Base-by-base conservation (phyloP, 1,140 invertebrate species). In the Teleogryllus occipitalis region DNA sequence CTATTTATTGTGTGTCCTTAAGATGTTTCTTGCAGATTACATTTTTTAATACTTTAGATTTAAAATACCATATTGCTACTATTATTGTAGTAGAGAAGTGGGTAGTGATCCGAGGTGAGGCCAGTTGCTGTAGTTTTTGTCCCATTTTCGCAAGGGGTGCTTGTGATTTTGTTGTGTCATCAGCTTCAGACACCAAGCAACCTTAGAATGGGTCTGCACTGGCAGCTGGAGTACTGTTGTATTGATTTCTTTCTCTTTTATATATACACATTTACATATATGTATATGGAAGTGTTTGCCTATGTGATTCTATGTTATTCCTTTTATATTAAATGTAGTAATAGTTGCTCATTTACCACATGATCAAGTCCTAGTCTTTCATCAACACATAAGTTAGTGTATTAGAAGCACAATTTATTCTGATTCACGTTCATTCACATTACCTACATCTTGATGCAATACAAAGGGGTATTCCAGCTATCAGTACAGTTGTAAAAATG, bases 1-100 rank as follows among this genome's bases (percentile, higher is more conserved):
- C 76, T 77, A 80, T 80, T 80, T 80, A 80, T 80, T 80, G 54
- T 77, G 75, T 80, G 76, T 80, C n/a, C 65, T 77, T 80, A 74
- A 65, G 47, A 65, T 77, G 75, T 47, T 76, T 77, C 75, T 80
- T 80, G 75, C 47, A 77, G 72, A 21, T n/a, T 54, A 72, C 49
- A 65, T 77, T 80, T 74, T 80, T 80, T 80, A 76, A 80, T 76
- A 76, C 76, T 80, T 80, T 54, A 65, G 75, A 76, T 76, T 77
- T 76, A 76, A 77, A 48, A 65, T 49, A 73, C 15, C 27, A 78
- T 72, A 73, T 78, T 78, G 54, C 27, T 78, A 21, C 54, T 78
- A 47, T 74, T 46, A 78, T 72, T 27, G 22, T 65, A 74, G 54
- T 65, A 78, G 78, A 8, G 22, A n/a, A 74, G 78, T 15, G 12